A percentile compares a stretch with the other conserved stretches of the same genome.
Conservation (phyloP, 2,888 invertebrate species). For the Tillus elongatus region DNA sequence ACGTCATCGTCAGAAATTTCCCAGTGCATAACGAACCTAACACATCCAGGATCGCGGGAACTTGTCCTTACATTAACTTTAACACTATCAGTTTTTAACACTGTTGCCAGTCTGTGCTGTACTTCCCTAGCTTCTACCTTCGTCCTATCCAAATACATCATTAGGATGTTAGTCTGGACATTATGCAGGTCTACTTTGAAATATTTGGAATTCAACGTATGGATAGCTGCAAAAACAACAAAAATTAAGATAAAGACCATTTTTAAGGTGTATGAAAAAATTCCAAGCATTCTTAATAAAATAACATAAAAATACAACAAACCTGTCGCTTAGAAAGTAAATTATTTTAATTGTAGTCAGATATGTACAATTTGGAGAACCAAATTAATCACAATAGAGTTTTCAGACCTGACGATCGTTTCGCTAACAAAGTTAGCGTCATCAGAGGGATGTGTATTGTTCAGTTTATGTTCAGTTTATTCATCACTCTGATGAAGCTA, state of each 20-base stretch:
- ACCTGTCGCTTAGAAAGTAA: neutral
- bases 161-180: slow-evolving; percentile 67
- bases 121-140: slow-evolving; percentile 49
- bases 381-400: no score
- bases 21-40: slow-evolving; percentile 62
- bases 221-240: slow-evolving; percentile 52
- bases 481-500: no score
- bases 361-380: no score
- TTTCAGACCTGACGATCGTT: no score
- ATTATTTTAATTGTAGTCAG: neutral
- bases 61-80: slow-evolving; percentile 51
- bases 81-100: slow-evolving; percentile 44
- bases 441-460: no score
- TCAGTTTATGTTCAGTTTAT: no score
- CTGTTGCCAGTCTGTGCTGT: slow-evolving; percentile 44
- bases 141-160: slow-evolving; percentile 50
- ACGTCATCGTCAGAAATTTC: slow-evolving; percentile 61
- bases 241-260: slow-evolving; percentile 10
- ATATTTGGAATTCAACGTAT: slow-evolving; percentile 50
- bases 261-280: slow-evolving; percentile 1
- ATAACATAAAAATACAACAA: slow-evolving; percentile 4
- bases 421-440: no score
- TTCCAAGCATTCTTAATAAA: neutral
- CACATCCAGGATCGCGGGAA: slow-evolving; percentile 49
- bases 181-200: slow-evolving; percentile 53